These are phyloP conservation scores for Notocelia uddmanniana DNA, from an alignment of 2,888 invertebrate species.

Conservation along the genomic window DNA sequence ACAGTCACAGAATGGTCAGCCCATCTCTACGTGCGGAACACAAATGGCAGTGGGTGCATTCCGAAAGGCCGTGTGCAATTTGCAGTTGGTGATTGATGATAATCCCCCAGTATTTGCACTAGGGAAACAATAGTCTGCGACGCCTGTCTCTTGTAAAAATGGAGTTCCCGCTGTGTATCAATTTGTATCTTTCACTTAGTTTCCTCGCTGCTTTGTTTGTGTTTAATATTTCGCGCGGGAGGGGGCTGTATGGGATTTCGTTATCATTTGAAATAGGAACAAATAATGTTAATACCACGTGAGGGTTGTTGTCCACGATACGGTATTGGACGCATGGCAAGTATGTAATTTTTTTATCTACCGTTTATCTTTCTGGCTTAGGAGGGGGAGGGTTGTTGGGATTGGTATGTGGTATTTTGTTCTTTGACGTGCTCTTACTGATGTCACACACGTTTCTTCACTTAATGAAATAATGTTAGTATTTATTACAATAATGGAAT, in stretches of 20 bases:
- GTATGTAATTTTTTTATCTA: too few species aligned
- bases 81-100: constrained; percentile 82
- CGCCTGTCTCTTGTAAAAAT: constrained; percentile 49
- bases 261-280: not conserved
- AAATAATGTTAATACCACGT: not conserved
- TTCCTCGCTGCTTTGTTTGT: constrained; percentile 24
- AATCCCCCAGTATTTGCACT: constrained; percentile 73
- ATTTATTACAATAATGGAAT: too few species aligned
- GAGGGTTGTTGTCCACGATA: not conserved
- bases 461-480: too few species aligned
- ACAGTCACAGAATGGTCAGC: constrained; percentile 13
- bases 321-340: not conserved
- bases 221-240: constrained; percentile 16
- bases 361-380: too few species aligned
- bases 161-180: constrained; percentile 55
- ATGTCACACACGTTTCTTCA: too few species aligned
- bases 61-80: constrained; percentile 79
- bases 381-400: too few species aligned
- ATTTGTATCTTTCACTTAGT: constrained; percentile 45
- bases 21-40: constrained; percentile 54
- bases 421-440: too few species aligned
- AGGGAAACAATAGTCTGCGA: constrained; percentile 65
- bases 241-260: not conserved
- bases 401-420: too few species aligned
- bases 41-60: constrained; percentile 77